Percentiles rank a stretch among this genome's conserved stretches.
phyloP scores from a whole-genome alignment of 2,888 invertebrate genomes.

The Diaprepes abbreviatus region DNA sequence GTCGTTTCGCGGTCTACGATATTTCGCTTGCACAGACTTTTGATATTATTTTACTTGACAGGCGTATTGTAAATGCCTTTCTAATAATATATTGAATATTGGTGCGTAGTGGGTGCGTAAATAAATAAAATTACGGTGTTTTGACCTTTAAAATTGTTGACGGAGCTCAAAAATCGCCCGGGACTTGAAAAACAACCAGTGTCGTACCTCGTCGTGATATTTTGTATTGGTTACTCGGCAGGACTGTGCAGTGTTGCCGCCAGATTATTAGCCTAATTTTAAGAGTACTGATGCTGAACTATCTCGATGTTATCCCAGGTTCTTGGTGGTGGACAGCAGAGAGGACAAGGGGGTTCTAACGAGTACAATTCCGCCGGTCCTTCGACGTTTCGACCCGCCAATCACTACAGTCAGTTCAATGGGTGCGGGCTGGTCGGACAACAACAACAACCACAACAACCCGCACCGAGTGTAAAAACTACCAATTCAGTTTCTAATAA shows the following conservation, averaged over 20 bases:
- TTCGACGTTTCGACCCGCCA: constrained; percentile 16
- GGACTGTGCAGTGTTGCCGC: constrained; percentile 24
- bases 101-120: constrained; percentile 10
- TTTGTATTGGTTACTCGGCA: constrained; percentile 8
- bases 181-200: constrained; percentile 25
- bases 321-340: constrained; percentile 5
- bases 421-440: background rate
- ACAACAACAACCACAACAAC: background rate
- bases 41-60: background rate
- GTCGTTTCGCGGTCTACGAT: constrained; percentile 6
- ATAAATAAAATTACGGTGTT: background rate
- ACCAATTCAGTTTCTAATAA: background rate
- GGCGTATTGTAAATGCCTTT: background rate
- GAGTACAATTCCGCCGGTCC: constrained; percentile 2
- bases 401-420: constrained; percentile 6
- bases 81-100: background rate
- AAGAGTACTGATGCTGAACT: constrained; percentile 9
- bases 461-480: background rate
- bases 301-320: constrained; percentile 17
- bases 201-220: constrained; percentile 7
- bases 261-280: background rate
- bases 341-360: constrained; percentile 6
- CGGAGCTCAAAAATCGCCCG: constrained; percentile 16
- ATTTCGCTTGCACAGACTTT: constrained; percentile 1
- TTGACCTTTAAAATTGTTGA: constrained; percentile 11